Conservation (phyloP, 92 coral and sea anemone genomes). For the Palythoa caribaeorum region DNA sequence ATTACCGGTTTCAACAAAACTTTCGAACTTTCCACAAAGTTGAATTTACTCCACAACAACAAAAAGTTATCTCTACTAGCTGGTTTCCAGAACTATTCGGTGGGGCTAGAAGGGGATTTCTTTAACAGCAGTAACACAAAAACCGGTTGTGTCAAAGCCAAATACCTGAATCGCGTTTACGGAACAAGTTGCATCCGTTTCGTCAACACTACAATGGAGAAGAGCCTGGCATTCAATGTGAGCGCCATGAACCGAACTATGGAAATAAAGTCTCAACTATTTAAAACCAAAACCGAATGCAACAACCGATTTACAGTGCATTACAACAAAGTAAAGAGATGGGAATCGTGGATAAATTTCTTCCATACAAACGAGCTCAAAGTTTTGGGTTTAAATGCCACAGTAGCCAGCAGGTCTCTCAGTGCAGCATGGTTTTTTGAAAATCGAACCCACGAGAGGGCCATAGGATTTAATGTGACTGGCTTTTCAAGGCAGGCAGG, state of each 20-base stretch:
- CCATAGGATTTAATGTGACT: conserved; percentile 70
- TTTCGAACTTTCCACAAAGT: conserved; percentile 65
- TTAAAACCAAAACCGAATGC: conserved; percentile 37
- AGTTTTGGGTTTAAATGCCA: conserved; percentile 67
- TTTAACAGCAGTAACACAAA: conserved; percentile 61
- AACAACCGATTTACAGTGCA: conserved; percentile 71
- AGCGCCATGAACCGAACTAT: conserved; percentile 72
- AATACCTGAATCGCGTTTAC: conserved; percentile 67
- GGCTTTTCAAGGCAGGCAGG: conserved; percentile 71
- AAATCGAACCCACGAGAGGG: conserved; percentile 62
- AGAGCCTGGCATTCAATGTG: conserved; percentile 74
- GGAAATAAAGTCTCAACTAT: conserved; percentile 72
- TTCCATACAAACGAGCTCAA: conserved; percentile 49
- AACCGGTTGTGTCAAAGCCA: conserved; percentile 70
- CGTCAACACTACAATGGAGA: conserved; percentile 74
- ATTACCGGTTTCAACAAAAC: conserved; percentile 66
- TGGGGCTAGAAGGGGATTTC: conserved; percentile 73
- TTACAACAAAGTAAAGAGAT: conserved; percentile 65
- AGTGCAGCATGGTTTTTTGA: conserved; percentile 72
- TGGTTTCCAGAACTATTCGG: conserved; percentile 79
- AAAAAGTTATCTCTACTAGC: conserved; percentile 74
- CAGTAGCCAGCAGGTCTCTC: conserved; percentile 67
- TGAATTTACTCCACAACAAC: conserved; percentile 60
- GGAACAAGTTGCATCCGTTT: conserved; percentile 74
- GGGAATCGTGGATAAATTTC: conserved; percentile 79